Evolutionary conservation across 2,113 vertebrate genomes (phyloP).

Genomic region (Epinephelus lanceolatus): DNA sequence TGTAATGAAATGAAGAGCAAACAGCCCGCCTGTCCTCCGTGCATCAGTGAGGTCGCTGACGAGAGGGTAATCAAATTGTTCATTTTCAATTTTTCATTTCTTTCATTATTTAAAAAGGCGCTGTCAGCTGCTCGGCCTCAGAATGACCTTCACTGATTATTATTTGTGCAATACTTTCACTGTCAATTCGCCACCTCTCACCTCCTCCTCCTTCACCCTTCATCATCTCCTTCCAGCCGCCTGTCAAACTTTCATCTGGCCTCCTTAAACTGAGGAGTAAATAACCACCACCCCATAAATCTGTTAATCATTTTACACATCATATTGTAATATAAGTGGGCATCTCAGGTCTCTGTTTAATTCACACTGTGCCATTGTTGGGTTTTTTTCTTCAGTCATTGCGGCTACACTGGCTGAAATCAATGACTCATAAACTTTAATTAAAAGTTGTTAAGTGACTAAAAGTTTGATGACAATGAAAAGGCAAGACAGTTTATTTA

Average conservation of each 20-base stretch:
- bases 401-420: not conserved
- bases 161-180: constrained; percentile 49
- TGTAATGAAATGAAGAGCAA: constrained; percentile 56
- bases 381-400: not conserved
- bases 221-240: constrained; percentile 25
- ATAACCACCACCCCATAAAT: constrained; percentile 44
- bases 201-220: constrained; percentile 25
- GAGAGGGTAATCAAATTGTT: constrained; percentile 61
- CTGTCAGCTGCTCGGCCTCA: constrained; percentile 57
- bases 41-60: constrained; percentile 44
- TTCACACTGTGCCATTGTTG: not conserved
- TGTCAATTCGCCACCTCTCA: constrained; percentile 20
- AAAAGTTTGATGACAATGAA: too few relatives aligned
- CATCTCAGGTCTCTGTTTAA: not conserved
- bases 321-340: constrained; percentile 8
- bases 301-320: constrained; percentile 18
- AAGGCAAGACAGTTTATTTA: too few relatives aligned
- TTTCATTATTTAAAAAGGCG: constrained; percentile 63
- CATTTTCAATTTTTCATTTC: constrained; percentile 66
- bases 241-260: constrained; percentile 31
- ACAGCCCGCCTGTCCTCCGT: constrained; percentile 34
- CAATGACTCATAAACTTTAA: not conserved
- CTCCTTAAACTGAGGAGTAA: constrained; percentile 33
- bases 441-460: not conserved
- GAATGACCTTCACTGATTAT: constrained; percentile 53